A percentile compares a stretch with the other conserved stretches of the same genome.
These are phyloP conservation scores for Collichthys lucidus DNA, from an alignment of 2,113 vertebrate species.

Conservation along the genomic window DNA sequence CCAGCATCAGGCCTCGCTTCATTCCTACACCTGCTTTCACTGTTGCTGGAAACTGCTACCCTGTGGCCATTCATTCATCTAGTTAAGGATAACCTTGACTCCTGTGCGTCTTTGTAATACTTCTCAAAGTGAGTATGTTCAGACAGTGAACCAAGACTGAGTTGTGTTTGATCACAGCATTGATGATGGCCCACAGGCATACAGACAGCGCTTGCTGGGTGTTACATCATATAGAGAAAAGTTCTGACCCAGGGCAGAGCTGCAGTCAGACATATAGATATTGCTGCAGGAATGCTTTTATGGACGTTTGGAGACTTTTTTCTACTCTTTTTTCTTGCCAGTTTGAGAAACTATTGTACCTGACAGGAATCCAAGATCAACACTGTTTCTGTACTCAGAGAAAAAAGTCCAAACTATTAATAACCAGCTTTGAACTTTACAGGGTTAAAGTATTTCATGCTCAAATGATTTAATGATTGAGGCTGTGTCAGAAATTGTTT, in stretches of 20 bases:
- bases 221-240: slow-evolving; percentile 49
- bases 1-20: too few relatives aligned
- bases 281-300: neutral
- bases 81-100: slow-evolving; percentile 84
- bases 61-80: neutral
- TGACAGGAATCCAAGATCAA: neutral
- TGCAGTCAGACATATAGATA: neutral
- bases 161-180: slow-evolving; percentile 92
- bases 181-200: slow-evolving; percentile 88
- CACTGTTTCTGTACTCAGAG: neutral
- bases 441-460: neutral
- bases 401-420: neutral
- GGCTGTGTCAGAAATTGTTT: neutral
- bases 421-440: neutral
- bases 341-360: neutral
- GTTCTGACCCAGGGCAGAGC: slow-evolving; percentile 3
- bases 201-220: slow-evolving; percentile 25
- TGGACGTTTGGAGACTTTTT: neutral
- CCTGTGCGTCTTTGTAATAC: slow-evolving; percentile 90
- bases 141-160: slow-evolving; percentile 79
- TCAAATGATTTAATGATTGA: neutral
- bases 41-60: neutral
- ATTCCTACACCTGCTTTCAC: neutral
- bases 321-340: neutral
- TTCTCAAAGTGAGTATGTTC: slow-evolving; percentile 85